These are phyloP conservation scores for Scrobipalpa atriplicella DNA, from an alignment of 2,888 invertebrate species.

Conservation along the genomic window DNA sequence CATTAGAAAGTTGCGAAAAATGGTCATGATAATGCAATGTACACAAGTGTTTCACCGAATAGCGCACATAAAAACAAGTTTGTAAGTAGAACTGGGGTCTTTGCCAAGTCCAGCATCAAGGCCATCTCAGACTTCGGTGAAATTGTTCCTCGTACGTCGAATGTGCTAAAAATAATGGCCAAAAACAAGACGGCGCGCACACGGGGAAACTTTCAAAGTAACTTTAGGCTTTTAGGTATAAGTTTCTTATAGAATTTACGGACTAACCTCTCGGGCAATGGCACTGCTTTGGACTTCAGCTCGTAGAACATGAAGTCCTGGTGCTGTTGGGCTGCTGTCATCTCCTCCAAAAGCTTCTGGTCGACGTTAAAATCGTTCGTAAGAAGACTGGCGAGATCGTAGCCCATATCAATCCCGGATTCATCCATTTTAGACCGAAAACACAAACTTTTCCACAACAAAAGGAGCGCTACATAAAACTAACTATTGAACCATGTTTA, in stretches of 20 bases:
- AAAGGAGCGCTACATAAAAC: slow-evolving; percentile 48
- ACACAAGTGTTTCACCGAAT: not conserved
- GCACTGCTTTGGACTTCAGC: slow-evolving; percentile 83
- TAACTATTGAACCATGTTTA: slow-evolving; percentile 53
- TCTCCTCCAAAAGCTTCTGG: slow-evolving; percentile 80
- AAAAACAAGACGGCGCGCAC: slow-evolving; percentile 38
- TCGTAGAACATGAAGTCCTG: slow-evolving; percentile 86
- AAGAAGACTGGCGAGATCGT: slow-evolving; percentile 83
- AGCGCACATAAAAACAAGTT: slow-evolving; percentile 52
- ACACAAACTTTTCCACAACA: slow-evolving; percentile 68
- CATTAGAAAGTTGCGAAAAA: not conserved
- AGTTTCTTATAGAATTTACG: slow-evolving; percentile 31
- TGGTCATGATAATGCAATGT: not conserved
- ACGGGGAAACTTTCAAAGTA: slow-evolving; percentile 29
- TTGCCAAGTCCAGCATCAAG: slow-evolving; percentile 78
- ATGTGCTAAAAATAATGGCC: slow-evolving; percentile 76
- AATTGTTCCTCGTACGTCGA: slow-evolving; percentile 71
- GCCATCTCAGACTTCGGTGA: slow-evolving; percentile 68
- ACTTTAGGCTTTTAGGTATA: slow-evolving; percentile 37
- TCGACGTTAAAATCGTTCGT: slow-evolving; percentile 80
- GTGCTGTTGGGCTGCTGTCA: slow-evolving; percentile 78
- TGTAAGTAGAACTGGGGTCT: slow-evolving; percentile 62
- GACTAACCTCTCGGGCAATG: slow-evolving; percentile 82
- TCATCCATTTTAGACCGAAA: slow-evolving; percentile 81
- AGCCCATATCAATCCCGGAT: slow-evolving; percentile 85